A percentile compares a stretch with the other conserved stretches of the same genome.
phyloP scores from a whole-genome alignment of 30 jellyfish, hydroid and myxozoan species.

The Morbakka virulenta region DNA sequence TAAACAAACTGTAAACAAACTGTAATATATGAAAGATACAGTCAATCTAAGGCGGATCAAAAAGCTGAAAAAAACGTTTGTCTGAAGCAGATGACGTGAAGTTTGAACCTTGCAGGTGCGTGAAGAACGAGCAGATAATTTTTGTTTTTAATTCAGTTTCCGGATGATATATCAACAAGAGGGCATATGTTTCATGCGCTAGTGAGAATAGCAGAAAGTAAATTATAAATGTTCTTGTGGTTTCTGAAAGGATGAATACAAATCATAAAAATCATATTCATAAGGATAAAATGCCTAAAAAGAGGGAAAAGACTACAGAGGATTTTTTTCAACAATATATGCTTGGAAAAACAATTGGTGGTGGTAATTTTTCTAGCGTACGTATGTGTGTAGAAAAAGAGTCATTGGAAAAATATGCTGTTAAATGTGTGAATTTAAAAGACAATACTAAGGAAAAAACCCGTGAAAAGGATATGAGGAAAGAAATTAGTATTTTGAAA shows the following conservation, averaged over 20 bases:
- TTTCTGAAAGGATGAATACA: neutral
- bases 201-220: too few relatives aligned
- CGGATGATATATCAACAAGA: too few relatives aligned
- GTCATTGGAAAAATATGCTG: conserved; percentile 31
- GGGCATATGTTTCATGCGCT: too few relatives aligned
- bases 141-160: too few relatives aligned
- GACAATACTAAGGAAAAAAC: conserved; percentile 20
- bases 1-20: too few relatives aligned
- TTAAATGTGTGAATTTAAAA: conserved; percentile 34
- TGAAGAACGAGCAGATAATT: too few relatives aligned
- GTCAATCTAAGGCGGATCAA: too few relatives aligned
- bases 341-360: conserved; percentile 50
- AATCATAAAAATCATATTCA: neutral
- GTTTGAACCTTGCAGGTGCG: too few relatives aligned
- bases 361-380: conserved; percentile 70
- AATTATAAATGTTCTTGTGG: too few relatives aligned
- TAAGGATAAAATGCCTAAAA: neutral
- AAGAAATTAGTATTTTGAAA: conserved; percentile 40
- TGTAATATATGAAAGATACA: too few relatives aligned
- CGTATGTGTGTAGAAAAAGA: conserved; percentile 33
- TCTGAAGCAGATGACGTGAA: too few relatives aligned
- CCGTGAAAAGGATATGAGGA: neutral
- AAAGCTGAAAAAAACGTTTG: too few relatives aligned
- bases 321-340: conserved; percentile 34
- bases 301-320: neutral